Conservation (phyloP, 1,140 invertebrate genomes). For the Nasonia longicornis region DNA sequence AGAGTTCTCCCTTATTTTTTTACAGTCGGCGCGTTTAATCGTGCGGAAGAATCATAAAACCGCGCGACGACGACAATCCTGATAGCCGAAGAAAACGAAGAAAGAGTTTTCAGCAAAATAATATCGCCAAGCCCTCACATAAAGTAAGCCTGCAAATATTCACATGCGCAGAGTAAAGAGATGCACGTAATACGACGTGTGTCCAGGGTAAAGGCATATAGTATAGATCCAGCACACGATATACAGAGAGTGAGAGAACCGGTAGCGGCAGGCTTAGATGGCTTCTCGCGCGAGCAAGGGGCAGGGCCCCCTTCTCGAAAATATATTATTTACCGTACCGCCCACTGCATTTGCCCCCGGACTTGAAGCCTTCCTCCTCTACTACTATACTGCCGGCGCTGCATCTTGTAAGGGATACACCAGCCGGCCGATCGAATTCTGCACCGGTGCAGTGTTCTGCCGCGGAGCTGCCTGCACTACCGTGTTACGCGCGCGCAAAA, state of each 20-base stretch:
- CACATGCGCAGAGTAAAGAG: background rate
- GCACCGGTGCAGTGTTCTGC: background rate
- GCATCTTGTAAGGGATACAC: constrained; percentile 27
- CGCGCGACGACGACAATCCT: background rate
- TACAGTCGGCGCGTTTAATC: background rate
- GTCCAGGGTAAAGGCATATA: background rate
- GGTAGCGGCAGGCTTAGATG: constrained; percentile 16
- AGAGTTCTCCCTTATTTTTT: background rate
- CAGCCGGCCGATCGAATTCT: constrained; percentile 27
- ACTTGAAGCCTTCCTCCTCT: constrained; percentile 28
- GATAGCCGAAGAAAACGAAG: background rate
- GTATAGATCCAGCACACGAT: background rate
- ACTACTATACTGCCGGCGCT: background rate
- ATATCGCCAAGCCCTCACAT: too few species aligned
- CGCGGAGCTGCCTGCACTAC: background rate
- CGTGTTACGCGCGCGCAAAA: constrained; percentile 10
- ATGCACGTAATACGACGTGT: background rate
- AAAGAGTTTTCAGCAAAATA: background rate
- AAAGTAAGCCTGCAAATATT: too few species aligned
- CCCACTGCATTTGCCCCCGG: constrained; percentile 39
- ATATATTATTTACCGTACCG: constrained; percentile 46
- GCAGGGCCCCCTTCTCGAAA: constrained; percentile 30
- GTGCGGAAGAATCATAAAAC: background rate
- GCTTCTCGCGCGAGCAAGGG: constrained; percentile 31
- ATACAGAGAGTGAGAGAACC: background rate